Evolutionary conservation across 2,888 invertebrate species (phyloP), one percentile per base, ranked within the genome.

Genomic region (Drosophila buzzatii): DNA sequence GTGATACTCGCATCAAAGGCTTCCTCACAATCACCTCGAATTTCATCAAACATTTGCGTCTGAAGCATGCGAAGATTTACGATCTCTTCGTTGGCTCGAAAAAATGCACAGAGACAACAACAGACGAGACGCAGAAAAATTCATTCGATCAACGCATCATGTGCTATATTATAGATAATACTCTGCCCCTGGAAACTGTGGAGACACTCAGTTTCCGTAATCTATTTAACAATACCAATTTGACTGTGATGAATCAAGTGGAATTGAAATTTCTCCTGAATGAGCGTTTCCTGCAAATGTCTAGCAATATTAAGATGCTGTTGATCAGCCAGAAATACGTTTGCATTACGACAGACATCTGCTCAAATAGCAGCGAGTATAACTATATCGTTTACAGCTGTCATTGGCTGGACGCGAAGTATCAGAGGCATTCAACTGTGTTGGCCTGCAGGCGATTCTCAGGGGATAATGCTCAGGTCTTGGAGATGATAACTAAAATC

Each of bases 11-110:
- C 5, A 77, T 77, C 23, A 76, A 63, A 35, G 77, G 77, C 3
- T 76, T 81, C 49, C 44, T 61, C 3, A 67, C 62, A 1, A 77
- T 77, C 23, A 81, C 77, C 35, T 77, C 77, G 3, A 77, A 77
- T 27, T 77, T 77, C 20, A 77, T 77, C 12, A 81, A 77, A 20
- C 77, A 77, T 56, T 47, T 77, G 57, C 77, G 77, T 1, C n/a
- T 71, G 16, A 70, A 57, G 20, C 77, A 77, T 12, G 35, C 23
- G 4, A 77, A 77, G 6, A 41, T 77, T 8, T 63, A 77, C 58
- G 73, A 81, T 0, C 57, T 60, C 9, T 77, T 81, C 20, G 9
- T 71, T 7, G 76, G 52, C 3, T 49, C 57, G 12, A 81, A 77
- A 12, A 55, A 81, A 49, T 1, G 20, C 10, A 47, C 23, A 5